Percentiles rank a stretch among this genome's conserved stretches.
phyloP scores from a whole-genome alignment of 2,113 vertebrate species.

The Oncorhynchus keta region DNA sequence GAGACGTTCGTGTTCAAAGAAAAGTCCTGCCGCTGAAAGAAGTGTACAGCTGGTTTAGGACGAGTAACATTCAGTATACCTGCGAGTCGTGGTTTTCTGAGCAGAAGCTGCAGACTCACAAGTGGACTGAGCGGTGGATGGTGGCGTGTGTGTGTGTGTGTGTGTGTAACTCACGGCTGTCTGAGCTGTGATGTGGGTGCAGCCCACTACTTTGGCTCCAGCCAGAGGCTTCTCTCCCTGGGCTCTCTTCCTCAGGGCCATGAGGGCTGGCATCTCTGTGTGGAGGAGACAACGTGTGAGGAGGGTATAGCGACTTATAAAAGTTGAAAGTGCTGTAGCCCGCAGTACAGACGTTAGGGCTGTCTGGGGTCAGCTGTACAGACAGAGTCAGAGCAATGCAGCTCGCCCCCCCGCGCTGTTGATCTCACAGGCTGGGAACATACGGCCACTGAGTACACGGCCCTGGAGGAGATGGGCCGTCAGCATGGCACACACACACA shows the following conservation, averaged over 20 bases:
- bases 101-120: too few species aligned
- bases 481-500: slow-evolving; percentile 18
- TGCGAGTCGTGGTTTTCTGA: neutral
- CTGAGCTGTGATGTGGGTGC: slow-evolving; percentile 97
- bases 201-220: slow-evolving; percentile 97
- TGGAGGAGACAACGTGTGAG: neutral
- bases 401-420: neutral
- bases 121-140: neutral
- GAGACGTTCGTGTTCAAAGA: too few species aligned
- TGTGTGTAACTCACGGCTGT: slow-evolving; percentile 83
- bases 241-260: slow-evolving; percentile 96
- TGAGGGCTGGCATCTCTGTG: slow-evolving; percentile 95
- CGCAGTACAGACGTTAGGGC: too few species aligned
- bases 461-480: slow-evolving; percentile 3
- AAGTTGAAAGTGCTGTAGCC: too few species aligned
- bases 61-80: neutral
- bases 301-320: too few species aligned
- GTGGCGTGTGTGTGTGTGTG: neutral
- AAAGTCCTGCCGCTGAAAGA: neutral
- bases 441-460: slow-evolving; percentile 26
- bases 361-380: too few species aligned
- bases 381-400: too few species aligned
- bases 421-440: slow-evolving; percentile 23
- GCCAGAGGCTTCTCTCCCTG: slow-evolving; percentile 97
- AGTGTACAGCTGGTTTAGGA: neutral